A percentile compares a stretch with the other conserved stretches of the same genome.
Evolutionary conservation across 2,888 invertebrate species (phyloP).

Genomic region (Geophilus truncorum): DNA sequence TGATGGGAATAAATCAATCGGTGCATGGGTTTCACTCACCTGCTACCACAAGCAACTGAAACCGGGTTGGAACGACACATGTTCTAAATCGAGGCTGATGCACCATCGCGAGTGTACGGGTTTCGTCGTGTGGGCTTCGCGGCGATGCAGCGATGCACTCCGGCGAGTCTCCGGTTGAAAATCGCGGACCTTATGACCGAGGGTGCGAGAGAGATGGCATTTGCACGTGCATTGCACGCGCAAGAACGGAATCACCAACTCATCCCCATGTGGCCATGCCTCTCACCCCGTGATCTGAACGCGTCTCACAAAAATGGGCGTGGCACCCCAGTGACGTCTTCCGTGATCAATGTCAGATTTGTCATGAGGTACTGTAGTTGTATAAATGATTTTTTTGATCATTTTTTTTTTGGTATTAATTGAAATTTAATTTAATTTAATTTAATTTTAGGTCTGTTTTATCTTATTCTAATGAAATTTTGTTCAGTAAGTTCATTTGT

Average conservation of each 20-base stretch:
- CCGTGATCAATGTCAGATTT: not conserved
- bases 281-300: not conserved
- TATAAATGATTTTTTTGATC: no score
- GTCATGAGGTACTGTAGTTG: no score
- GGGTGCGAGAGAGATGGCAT: not conserved
- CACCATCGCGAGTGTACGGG: not conserved
- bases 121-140: not conserved
- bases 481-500: no score
- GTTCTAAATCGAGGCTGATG: not conserved
- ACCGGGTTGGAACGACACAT: not conserved
- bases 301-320: not conserved
- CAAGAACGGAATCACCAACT: not conserved
- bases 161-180: not conserved
- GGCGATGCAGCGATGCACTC: not conserved
- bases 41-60: not conserved
- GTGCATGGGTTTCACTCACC: not conserved
- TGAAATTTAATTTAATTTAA: no score
- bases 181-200: not conserved
- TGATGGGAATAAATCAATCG: not conserved
- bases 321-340: not conserved
- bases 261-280: constrained; percentile 3
- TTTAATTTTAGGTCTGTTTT: no score
- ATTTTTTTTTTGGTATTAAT: no score
- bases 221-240: constrained; percentile 8
- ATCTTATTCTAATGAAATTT: no score